Evolutionary conservation across 2,888 invertebrate genomes (phyloP), one percentile per base, ranked within the genome.

Genomic region (Malthinus seriepunctatus): DNA sequence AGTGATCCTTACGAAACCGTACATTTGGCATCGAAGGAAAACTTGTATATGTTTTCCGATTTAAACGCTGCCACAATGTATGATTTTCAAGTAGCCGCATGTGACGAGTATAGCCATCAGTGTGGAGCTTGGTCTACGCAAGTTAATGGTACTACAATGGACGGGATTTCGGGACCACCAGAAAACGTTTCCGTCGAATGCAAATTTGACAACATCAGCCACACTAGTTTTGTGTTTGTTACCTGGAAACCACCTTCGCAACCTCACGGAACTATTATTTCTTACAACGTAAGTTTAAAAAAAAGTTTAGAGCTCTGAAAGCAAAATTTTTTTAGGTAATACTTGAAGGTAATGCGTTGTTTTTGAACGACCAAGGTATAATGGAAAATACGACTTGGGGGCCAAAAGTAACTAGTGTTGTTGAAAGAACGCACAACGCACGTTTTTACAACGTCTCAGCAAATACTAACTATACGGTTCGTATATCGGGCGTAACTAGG

Each of bases 391-490:
- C 85, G 51, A 83, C 82, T 2, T 84, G 83, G 80, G 84, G 83
- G 1, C 85, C 86, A 1, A 84, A 85, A 71, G 80, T 80, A 8
- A 84, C 84, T 60, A 83, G 83, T 52, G 83, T 87, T 7, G 82
- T 82, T 60, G 80, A 79, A 64, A 80, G 77, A 49, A 75, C 70
- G 9, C 78, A 80, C 44, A 82, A 76, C 56, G 81, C 82, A 11
- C 80, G 82, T 50, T 89, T 89, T 71, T 87, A 88, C 67, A 86
- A 87, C 45, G 83, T 92, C 32, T 87, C 88, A 52, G 86, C 93
- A 3, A 93, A 95, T 76, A 94, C 93, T 0, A 88, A 91, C 76
- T 93, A 93, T 76, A 90, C 90, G 9, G 88, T 92, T 31, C 83
- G 83, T 0, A 83, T 93, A 55, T 88, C 88, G 55, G 93, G 89